These are phyloP conservation scores for Cossypha caffra DNA, from an alignment of 2,797 vertebrate genomes.

Conservation along the genomic window DNA sequence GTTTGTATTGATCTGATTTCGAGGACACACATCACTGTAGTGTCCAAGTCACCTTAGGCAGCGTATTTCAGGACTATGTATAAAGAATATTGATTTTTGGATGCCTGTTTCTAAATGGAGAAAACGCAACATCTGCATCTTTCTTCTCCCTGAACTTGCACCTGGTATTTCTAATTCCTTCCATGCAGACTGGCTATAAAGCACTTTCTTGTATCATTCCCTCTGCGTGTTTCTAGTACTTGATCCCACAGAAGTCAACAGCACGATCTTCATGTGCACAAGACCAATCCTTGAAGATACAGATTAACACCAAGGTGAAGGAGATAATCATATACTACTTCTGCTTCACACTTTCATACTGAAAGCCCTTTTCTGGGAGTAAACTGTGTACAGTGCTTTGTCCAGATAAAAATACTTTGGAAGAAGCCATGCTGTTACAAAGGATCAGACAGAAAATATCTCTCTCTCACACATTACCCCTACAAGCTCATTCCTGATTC, in stretches of 20 bases:
- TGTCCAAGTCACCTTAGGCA: constrained; percentile 49
- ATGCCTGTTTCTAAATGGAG: constrained; percentile 23
- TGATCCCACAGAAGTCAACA: not conserved
- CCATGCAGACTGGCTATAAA: not conserved
- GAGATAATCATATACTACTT: not conserved
- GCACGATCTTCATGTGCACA: not conserved
- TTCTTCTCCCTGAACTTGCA: constrained; percentile 27
- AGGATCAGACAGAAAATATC: not conserved
- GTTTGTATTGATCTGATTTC: constrained; percentile 48
- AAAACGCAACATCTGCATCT: constrained; percentile 44
- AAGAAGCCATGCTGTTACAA: not conserved
- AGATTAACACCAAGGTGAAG: not conserved
- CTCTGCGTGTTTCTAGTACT: not conserved
- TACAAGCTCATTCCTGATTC: not conserved
- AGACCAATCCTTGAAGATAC: not conserved
- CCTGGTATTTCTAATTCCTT: constrained; percentile 16
- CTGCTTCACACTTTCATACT: not conserved
- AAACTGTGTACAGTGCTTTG: not conserved
- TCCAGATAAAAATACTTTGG: not conserved
- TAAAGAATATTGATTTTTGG: constrained; percentile 58
- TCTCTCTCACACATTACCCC: not conserved
- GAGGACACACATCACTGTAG: constrained; percentile 21
- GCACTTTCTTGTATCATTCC: not conserved
- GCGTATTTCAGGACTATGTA: constrained; percentile 46
- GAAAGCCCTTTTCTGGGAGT: not conserved